Evolutionary conservation across 2,797 vertebrate genomes (phyloP), one percentile per base, ranked within the genome.

Genomic region (Cichlasoma orientale): DNA sequence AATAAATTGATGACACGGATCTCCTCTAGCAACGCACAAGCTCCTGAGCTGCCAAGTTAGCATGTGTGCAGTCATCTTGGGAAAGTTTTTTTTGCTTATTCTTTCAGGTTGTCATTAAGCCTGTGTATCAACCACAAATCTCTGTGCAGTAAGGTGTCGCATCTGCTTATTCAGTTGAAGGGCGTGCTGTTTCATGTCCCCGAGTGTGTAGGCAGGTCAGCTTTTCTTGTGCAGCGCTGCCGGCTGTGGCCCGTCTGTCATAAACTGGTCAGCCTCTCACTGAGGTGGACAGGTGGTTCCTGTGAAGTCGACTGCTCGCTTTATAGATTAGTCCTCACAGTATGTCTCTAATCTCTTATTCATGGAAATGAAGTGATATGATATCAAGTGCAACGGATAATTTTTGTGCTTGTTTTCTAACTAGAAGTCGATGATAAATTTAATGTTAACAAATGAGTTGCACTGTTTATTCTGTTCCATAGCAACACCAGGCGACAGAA

Each of bases 131-230:
- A 5, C n/a, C 25, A 7, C 50, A 14, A 44, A 55, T 55, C 54
- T 68, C 5, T 6, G 21, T 44, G 33, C 6, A 58, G 55, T 68
- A 25, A 29, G 56, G 21, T 53, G 63, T 80, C 13, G 41, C 21
- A 50, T 31, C 23, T 50, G 56, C 27, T 12, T 58, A 19, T 71
- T 54, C 7, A 74, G 7, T 11, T 47, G 23, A 25, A n/a, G 47
- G 72, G 29, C 72, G 0, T 56, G 83, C 33, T 25, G 72, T 38
- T 47, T 78, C 78, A 53, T 82, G 82, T 69, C 72, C 14, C 75
- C 11, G 33, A 53, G 54, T 19, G 57, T 44, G 52, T 41, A 3
- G 19, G 3, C 23, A 56, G 47, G 47, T 44, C 27, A 11, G 13
- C 12, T 10, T 68, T 13, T 31, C 18, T 7, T 0, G 36, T 25